Evolutionary conservation across 2,888 invertebrate species (phyloP).

Genomic region (Orthosia gothica): DNA sequence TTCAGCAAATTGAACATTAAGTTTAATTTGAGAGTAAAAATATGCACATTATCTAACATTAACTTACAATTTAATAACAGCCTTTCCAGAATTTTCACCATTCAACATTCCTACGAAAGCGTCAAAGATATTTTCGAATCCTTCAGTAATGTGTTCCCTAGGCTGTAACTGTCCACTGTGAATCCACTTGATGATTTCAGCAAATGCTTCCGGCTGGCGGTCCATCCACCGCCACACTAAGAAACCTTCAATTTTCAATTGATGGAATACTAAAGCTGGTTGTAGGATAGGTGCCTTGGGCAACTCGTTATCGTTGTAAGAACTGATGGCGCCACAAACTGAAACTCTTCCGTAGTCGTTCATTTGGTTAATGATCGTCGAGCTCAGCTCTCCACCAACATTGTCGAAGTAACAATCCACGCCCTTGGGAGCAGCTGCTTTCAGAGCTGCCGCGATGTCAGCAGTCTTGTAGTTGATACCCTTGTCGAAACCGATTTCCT

Average conservation of each 20-base stretch:
- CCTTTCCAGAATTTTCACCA: constrained; percentile 94
- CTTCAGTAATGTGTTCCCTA: constrained; percentile 93
- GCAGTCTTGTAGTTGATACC: constrained; percentile 94
- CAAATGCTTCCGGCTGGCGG: constrained; percentile 91
- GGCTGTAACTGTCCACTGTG: constrained; percentile 93
- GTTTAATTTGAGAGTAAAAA: constrained; percentile 31
- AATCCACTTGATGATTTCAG: constrained; percentile 92
- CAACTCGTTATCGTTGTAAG: constrained; percentile 76
- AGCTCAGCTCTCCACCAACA: constrained; percentile 93
- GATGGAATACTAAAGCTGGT: constrained; percentile 89
- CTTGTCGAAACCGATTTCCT: constrained; percentile 93
- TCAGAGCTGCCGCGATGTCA: constrained; percentile 87
- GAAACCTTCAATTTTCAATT: constrained; percentile 93
- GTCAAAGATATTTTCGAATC: constrained; percentile 93
- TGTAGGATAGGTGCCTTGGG: constrained; percentile 89
- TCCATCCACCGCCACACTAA: constrained; percentile 87
- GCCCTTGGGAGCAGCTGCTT: constrained; percentile 90
- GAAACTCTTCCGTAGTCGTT: constrained; percentile 91
- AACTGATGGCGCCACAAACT: constrained; percentile 85
- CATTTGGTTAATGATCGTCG: constrained; percentile 91
- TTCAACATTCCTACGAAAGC: constrained; percentile 93
- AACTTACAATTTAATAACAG: constrained; percentile 91
- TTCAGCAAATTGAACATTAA: constrained; percentile 3
- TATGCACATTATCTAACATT: constrained; percentile 15
- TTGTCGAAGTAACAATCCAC: constrained; percentile 95